These are phyloP conservation scores for Podarcis cretensis DNA, from an alignment of 2,113 vertebrate genomes.

Conservation along the genomic window DNA sequence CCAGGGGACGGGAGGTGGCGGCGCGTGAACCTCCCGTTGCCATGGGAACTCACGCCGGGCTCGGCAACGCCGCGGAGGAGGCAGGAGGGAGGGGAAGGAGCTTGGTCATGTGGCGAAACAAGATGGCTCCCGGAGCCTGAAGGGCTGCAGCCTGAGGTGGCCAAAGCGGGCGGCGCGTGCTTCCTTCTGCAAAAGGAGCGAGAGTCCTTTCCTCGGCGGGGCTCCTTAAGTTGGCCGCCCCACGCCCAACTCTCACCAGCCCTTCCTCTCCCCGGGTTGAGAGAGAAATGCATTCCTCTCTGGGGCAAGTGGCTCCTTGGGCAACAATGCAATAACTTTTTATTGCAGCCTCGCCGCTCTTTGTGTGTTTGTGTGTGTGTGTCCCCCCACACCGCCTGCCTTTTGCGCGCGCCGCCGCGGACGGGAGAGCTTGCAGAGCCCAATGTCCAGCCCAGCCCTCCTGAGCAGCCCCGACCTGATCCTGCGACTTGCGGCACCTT, in stretches of 20 bases:
- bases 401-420: conserved; percentile 38
- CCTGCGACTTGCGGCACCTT: conserved; percentile 28
- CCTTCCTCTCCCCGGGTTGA: background rate
- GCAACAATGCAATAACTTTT: conserved; percentile 60
- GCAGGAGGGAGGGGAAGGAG: background rate
- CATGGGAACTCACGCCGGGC: conserved; percentile 67
- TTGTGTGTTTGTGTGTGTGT: background rate
- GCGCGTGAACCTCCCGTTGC: conserved; percentile 65
- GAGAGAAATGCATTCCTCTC: background rate
- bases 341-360: conserved; percentile 40
- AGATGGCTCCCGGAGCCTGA: conserved; percentile 73
- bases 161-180: conserved; percentile 22
- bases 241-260: background rate
- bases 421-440: conserved; percentile 5
- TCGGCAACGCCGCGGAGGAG: conserved; percentile 47
- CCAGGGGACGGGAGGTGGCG: background rate
- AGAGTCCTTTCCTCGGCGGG: no score
- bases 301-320: conserved; percentile 37
- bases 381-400: background rate
- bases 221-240: no score
- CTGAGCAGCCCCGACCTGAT: conserved; percentile 26
- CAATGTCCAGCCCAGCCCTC: conserved; percentile 37
- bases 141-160: conserved; percentile 71
- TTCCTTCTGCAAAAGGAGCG: no score
- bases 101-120: conserved; percentile 61